phyloP scores from a whole-genome alignment of 2,888 invertebrate species.

The Dryobotodes eremita region DNA sequence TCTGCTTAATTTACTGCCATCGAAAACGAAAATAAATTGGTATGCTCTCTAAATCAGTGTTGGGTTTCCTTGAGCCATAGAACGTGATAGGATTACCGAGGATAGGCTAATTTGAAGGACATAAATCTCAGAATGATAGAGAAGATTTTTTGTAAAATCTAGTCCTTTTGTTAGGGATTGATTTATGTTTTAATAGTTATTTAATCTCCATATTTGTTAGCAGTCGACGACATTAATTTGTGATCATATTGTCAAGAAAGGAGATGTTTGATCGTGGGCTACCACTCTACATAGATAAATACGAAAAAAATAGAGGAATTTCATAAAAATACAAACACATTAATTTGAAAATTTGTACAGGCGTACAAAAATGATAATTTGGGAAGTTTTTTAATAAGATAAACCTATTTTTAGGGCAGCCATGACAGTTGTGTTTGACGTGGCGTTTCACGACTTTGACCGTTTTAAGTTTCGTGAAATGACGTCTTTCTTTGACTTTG shows the following conservation, averaged over 20 bases:
- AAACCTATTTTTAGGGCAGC: too few species aligned
- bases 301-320: too few species aligned
- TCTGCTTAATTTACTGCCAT: slow-evolving; percentile 63
- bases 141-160: not conserved
- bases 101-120: slow-evolving; percentile 23
- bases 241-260: not conserved
- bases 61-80: slow-evolving; percentile 25
- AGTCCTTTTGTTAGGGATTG: not conserved
- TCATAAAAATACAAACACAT: too few species aligned
- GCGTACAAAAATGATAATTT: too few species aligned
- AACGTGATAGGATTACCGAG: slow-evolving; percentile 25
- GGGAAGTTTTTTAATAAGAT: too few species aligned
- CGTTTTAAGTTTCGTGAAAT: too few species aligned
- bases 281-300: too few species aligned
- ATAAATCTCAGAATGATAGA: slow-evolving; percentile 29
- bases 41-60: slow-evolving; percentile 68
- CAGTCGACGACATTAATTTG: not conserved
- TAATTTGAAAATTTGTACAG: too few species aligned
- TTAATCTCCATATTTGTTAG: not conserved
- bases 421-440: too few species aligned
- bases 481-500: too few species aligned
- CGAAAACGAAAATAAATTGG: slow-evolving; percentile 64
- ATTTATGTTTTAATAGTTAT: not conserved
- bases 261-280: too few species aligned
- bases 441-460: too few species aligned